Base-by-base conservation (phyloP, 2,113 vertebrate species). In the Cranoglanis bouderius region DNA sequence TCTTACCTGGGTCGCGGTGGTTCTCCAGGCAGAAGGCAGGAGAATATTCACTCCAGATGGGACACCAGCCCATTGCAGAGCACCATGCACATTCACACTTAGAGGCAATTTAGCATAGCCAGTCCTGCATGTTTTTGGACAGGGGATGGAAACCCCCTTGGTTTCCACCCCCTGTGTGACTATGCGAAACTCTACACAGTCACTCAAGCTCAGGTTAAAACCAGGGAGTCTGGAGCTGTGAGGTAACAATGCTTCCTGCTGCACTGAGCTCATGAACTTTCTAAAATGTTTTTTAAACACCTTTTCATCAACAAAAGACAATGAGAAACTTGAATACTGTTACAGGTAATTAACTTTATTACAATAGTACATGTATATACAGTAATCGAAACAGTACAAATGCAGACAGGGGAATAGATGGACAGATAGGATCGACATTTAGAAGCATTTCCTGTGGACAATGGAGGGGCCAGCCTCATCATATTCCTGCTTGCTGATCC, bases 401-500 rank as follows among this genome's bases (percentile, higher is more conserved):
- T 92, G 93, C 38, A 94, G 90, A 91, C 63, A 72, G 87, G 90
- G 67, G 84, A 85, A 85, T 88, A 84, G 77, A 14, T 89, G 89
- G 91, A 90, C 85, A 57, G 78, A n/a, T 84, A 88, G 85, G 75
- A 86, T 24, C 14, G 19, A 21, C 12, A 61, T 90, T 96, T 97
- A 99, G 96, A 99, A 99, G 96, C 98, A 99, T 94, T 99, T 99
- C 93, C 98, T 97, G 96, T 99, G 98, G 90, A 99, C 98, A 78
- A 99, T 99, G 93, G 98, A 99, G 85, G 98, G 98, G 6, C 98
- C 98, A 0, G 98, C 97, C 92, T 99, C 98, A 46, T 99, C 98
- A 0, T 99, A 99, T 93, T 99, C 98, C 38, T 97, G 98, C 93
- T 99, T 99, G 97, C 97, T 99, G 96, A 99, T 99, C 98, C 98